phyloP scores from a whole-genome alignment of 1,140 invertebrate species.

The Dendroctonus valens region DNA sequence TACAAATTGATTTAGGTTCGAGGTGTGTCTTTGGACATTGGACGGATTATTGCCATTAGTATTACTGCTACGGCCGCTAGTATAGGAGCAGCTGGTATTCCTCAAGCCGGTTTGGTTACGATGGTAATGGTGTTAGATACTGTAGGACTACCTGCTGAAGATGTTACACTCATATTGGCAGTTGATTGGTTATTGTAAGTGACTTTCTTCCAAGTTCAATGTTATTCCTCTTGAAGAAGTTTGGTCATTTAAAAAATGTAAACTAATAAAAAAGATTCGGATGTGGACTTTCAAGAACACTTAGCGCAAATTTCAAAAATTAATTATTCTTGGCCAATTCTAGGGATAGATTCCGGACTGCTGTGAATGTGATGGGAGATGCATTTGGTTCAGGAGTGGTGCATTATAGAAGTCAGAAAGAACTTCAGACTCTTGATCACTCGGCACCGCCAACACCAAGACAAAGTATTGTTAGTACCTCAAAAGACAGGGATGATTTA shows the following conservation, averaged over 20 bases:
- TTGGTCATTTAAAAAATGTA: too few relatives aligned
- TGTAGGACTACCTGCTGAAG: constrained; percentile 76
- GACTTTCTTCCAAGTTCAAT: background rate
- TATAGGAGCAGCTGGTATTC: constrained; percentile 88
- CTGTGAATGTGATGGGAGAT: constrained; percentile 86
- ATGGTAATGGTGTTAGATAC: constrained; percentile 86
- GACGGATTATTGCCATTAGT: constrained; percentile 60
- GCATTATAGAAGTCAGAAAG: constrained; percentile 71
- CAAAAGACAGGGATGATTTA: constrained; percentile 8
- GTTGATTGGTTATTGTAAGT: constrained; percentile 89
- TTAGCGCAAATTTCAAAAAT: too few relatives aligned
- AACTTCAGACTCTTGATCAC: constrained; percentile 52
- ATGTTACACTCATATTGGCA: constrained; percentile 78
- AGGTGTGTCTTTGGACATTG: constrained; percentile 62
- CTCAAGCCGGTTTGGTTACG: constrained; percentile 79
- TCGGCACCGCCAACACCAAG: constrained; percentile 4
- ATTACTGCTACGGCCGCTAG: constrained; percentile 83
- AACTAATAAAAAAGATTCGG: too few relatives aligned
- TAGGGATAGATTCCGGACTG: constrained; percentile 84
- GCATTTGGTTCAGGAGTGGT: constrained; percentile 86
- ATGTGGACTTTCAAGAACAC: too few relatives aligned
- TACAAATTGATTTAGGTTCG: constrained; percentile 43
- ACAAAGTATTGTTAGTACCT: constrained; percentile 1
- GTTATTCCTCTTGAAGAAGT: background rate
- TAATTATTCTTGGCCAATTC: constrained; percentile 12